Base-by-base conservation (phyloP, 1,140 invertebrate species). In the Polypedilum pembai region DNA sequence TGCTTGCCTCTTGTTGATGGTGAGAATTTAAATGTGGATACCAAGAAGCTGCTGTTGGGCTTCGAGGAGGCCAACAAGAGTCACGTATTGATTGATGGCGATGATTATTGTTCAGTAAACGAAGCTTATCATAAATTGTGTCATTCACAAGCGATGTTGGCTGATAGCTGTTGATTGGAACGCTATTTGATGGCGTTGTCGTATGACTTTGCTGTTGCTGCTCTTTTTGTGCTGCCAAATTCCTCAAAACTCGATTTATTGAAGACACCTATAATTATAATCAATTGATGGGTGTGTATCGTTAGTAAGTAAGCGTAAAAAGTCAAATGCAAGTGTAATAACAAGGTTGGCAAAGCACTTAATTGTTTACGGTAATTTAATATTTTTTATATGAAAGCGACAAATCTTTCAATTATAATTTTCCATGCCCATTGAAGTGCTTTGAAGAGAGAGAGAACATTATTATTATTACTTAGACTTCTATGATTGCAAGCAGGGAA, bases 191-290 rank as follows among this genome's bases (percentile, higher is more conserved):
- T 73, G 72, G 17, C 24, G 24, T 33, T 40, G 78, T 75, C 41
- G 76, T 40, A 73, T 74, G 69, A 75, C 73, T 18, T 41, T 77
- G 85, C 45, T 83, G 82, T 75, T 87, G 87, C 77, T 91, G 90
- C 79, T 95, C 93, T 78, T 95, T 97, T 81, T 96, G 93, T 7
- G 94, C 92, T 0, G 94, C 93, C 74, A 98, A 85, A 83, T 98
- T 98, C 65, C 96, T 87, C 76, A 98, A 85, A n/a, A 98, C 96
- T 77, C 96, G 91, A 85, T 98, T 98, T 78, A 98, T 98, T n/a
- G 95, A 98, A 7, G 96, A 98, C 63, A 98, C 95, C 95, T 98
- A 84, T 17, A 83, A 85, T 69, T 69, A 20, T 20, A 0, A 69
- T 21, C 2, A 20, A 69, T 21, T 69, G 15, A 69, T 20, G 17